Conservation (phyloP, 2,113 vertebrate genomes). For the Ameiurus melas region DNA sequence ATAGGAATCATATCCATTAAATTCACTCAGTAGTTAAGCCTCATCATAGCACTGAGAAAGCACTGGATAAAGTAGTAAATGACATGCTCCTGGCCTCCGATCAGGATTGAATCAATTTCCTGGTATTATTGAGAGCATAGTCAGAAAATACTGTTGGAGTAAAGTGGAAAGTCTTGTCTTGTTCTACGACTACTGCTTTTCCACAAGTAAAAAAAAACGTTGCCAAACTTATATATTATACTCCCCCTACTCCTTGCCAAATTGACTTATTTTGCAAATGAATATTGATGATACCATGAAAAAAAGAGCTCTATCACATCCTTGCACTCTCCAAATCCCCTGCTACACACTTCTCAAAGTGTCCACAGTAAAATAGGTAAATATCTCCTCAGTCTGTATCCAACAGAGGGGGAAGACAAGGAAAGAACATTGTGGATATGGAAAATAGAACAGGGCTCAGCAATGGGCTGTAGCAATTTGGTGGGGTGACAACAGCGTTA, state of each 20-base stretch:
- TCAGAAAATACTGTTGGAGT: neutral
- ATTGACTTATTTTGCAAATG: neutral
- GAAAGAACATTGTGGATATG: conserved; percentile 15
- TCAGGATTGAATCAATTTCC: neutral
- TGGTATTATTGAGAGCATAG: neutral
- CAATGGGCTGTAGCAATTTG: conserved; percentile 5
- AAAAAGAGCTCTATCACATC: neutral
- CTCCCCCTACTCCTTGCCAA: neutral
- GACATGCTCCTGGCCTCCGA: too few species aligned
- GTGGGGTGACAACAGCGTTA: conserved; percentile 20
- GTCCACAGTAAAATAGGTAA: neutral
- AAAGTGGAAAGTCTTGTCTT: neutral
- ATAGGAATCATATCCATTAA: too few species aligned
- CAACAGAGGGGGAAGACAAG: neutral
- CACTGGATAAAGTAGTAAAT: too few species aligned
- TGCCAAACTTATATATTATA: neutral
- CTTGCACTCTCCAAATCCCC: neutral
- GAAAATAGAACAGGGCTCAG: neutral
- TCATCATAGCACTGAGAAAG: neutral
- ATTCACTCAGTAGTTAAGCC: too few species aligned
- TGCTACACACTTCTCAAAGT: neutral
- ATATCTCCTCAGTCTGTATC: neutral
- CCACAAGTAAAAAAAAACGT: neutral
- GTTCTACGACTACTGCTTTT: neutral
- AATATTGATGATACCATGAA: neutral